Base-by-base conservation (phyloP, 2,888 invertebrate genomes). In the Polyploca ridens region DNA sequence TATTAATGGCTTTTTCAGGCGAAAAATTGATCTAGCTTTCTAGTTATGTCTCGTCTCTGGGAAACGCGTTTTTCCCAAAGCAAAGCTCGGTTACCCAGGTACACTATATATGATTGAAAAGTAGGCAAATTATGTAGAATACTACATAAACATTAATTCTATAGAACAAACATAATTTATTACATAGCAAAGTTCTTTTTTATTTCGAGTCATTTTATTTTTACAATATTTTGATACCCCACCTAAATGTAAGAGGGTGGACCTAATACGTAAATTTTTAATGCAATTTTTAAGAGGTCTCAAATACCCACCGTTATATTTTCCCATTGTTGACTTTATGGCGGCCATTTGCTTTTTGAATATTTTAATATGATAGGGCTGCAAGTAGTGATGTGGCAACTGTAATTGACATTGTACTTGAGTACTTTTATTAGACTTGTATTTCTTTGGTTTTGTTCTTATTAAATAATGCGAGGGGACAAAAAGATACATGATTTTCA, bases 331-430 rank as follows among this genome's bases (percentile, higher is more conserved):
- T 67, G 60, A 70, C 69, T 77, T 79, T 79, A 79, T 71, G 65
- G 70, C 71, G 61, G 74, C 76, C 78, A 79, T 81, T 79, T 78
- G 70, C 74, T 77, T 76, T 75, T 69, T 78, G 73, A 81, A 80
- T 78, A 77, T 76, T 79, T 78, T 69, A 81, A 74, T 61, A 27
- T 33, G 14, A 33, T 58, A 19, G 44, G 44, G 58, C 38, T 59
- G 2, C 16, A 49, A 49, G 19, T 54, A 54, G 54, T 54, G 54
- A 54, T 10, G 54, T 54, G 33, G 16, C 14, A 59, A 60, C 54
- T 19, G 59, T 59, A 69, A 19, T 54, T 54, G 8, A 54, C 10
- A 8, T 19, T 54, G 54, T 54, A 54, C 54, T 54, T n/a, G 54
- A 54, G 54, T 54, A 54, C 19, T 54, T 19, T 54, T 16, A 16